Conservation (phyloP, 2,113 vertebrate species). For the Hemibagrus wyckioides region DNA sequence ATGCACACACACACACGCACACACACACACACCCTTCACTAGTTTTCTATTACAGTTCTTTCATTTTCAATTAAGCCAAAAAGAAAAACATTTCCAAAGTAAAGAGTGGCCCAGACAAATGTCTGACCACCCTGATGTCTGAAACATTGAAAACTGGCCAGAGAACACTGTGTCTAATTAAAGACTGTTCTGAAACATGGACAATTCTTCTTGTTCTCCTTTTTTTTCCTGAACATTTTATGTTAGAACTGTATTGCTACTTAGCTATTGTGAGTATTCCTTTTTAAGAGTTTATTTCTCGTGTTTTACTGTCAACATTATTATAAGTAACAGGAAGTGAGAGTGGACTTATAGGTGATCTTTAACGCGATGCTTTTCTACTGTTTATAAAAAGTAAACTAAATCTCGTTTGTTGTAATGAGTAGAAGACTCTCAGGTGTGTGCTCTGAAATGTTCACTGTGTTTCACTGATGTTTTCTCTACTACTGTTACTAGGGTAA, state of each 20-base stretch:
- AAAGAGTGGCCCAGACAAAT: neutral
- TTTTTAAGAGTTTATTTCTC: neutral
- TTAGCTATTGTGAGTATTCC: neutral
- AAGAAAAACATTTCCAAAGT: neutral
- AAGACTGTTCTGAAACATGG: neutral
- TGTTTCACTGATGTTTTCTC: neutral
- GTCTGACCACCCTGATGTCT: neutral
- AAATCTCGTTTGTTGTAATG: neutral
- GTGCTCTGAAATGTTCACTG: neutral
- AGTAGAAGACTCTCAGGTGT: neutral
- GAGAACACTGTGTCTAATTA: neutral
- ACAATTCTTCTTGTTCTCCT: neutral
- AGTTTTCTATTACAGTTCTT: neutral
- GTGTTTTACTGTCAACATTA: neutral
- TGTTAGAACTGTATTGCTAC: neutral
- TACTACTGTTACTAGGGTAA: constrained; percentile 26
- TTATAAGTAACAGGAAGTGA: neutral
- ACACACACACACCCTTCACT: neutral
- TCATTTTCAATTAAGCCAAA: neutral
- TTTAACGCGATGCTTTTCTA: neutral
- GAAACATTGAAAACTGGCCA: neutral
- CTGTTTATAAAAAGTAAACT: neutral
- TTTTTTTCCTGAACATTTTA: neutral
- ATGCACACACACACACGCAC: neutral
- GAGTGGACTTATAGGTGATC: neutral